phyloP scores from a whole-genome alignment of 1,140 invertebrate species.

The Drosophila guanche region DNA sequence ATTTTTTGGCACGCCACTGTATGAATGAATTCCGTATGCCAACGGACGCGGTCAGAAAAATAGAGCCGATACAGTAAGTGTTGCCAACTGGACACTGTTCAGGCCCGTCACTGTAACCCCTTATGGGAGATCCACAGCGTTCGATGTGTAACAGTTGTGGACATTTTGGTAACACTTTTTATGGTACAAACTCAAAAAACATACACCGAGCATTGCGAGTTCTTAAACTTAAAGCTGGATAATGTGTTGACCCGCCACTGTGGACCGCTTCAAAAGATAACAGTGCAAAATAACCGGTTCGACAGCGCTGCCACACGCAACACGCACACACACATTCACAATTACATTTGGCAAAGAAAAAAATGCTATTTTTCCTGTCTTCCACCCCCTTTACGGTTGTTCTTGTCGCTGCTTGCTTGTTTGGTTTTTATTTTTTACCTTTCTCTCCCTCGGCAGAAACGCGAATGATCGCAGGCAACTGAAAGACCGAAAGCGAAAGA shows the following conservation, averaged over 20 bases:
- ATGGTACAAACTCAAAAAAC: no score
- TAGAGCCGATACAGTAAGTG: no score
- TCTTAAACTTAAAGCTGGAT: no score
- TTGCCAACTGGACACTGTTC: no score
- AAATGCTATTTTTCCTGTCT: conserved; percentile 19
- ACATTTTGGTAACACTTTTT: no score
- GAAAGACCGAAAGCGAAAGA: conserved; percentile 47
- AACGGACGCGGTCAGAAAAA: no score
- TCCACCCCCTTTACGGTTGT: conserved; percentile 11
- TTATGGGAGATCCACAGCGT: no score
- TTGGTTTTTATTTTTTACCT: conserved; percentile 27
- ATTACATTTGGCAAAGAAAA: conserved; percentile 22
- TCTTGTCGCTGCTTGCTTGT: conserved; percentile 18
- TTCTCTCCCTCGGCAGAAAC: conserved; percentile 43
- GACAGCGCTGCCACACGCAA: not conserved
- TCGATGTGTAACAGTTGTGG: no score
- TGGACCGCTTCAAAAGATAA: conserved; percentile 20
- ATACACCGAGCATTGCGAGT: no score
- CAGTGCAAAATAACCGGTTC: conserved; percentile 35
- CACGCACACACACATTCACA: conserved; percentile 6
- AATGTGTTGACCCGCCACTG: conserved; percentile 13
- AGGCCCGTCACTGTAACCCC: no score
- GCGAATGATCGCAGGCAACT: conserved; percentile 70
- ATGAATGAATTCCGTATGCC: no score
- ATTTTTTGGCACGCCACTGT: no score